Conservation (phyloP, 2,797 vertebrate genomes). For the Nyctibius grandis region DNA sequence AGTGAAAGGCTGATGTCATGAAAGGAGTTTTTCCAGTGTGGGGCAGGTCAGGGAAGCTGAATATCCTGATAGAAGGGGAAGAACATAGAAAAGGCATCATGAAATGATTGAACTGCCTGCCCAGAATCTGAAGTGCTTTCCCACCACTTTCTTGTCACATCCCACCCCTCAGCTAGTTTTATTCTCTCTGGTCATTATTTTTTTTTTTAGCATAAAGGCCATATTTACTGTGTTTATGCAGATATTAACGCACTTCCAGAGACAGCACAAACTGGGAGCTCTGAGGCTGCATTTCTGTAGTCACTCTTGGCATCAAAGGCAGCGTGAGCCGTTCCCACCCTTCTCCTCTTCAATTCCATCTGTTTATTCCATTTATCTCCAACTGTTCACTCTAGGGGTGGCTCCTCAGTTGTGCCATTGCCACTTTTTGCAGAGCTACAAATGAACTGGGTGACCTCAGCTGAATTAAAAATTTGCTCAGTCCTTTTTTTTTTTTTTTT, state of each 20-base stretch:
- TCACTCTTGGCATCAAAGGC: slow-evolving; percentile 35
- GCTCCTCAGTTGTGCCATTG: not conserved
- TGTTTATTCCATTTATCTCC: slow-evolving; percentile 58
- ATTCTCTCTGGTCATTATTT: not conserved
- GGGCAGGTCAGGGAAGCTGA: not conserved
- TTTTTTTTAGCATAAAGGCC: not conserved
- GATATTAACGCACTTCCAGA: slow-evolving; percentile 5
- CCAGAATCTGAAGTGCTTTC: not conserved
- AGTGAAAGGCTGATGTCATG: not conserved
- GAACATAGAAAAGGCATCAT: not conserved
- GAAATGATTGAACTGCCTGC: not conserved
- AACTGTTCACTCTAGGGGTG: slow-evolving; percentile 54
- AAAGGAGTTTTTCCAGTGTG: not conserved
- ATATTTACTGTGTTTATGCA: not conserved
- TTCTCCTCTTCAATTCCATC: slow-evolving; percentile 51
- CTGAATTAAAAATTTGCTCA: not conserved
- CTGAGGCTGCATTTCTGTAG: not conserved
- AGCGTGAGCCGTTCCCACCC: not conserved
- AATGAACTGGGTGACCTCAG: slow-evolving; percentile 26
- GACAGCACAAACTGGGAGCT: slow-evolving; percentile 26
- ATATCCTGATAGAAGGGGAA: not conserved
- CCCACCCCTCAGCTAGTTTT: not conserved
- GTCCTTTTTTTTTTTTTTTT: not conserved
- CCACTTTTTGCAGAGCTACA: slow-evolving; percentile 9
- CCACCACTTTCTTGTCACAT: not conserved